These are phyloP conservation scores for Hetaerina titia DNA, from an alignment of 2,888 invertebrate species.

Conservation along the genomic window DNA sequence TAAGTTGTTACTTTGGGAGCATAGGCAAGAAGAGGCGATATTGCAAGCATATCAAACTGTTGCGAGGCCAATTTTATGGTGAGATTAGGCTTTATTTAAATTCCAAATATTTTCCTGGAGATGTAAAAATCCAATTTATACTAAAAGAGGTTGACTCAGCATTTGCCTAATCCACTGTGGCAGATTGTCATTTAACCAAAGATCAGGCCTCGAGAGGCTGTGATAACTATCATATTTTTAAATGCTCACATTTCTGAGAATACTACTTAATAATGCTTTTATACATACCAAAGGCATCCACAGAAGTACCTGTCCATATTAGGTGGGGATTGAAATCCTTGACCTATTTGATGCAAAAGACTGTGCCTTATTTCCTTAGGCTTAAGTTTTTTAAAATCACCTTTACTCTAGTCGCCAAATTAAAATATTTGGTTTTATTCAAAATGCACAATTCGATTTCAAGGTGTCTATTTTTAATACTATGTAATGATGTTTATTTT, in stretches of 20 bases:
- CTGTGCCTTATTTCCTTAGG: slow-evolving; percentile 64
- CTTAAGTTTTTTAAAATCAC: slow-evolving; percentile 51
- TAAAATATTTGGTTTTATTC: slow-evolving; percentile 1
- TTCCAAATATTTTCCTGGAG: not conserved
- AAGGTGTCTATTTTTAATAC: not conserved
- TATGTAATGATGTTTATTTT: slow-evolving; percentile 3
- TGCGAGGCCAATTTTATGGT: slow-evolving; percentile 40
- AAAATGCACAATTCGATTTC: slow-evolving; percentile 4
- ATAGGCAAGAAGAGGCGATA: not conserved
- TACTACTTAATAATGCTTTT: not conserved
- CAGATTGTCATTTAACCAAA: not conserved
- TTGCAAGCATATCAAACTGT: slow-evolving; percentile 27
- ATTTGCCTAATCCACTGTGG: not conserved
- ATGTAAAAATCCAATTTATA: not conserved
- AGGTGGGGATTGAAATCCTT: slow-evolving; percentile 34
- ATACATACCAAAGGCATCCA: slow-evolving; percentile 59
- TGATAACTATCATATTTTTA: slow-evolving; percentile 64
- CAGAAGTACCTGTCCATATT: slow-evolving; percentile 50
- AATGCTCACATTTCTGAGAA: slow-evolving; percentile 35
- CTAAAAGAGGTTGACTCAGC: not conserved
- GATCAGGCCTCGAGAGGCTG: slow-evolving; percentile 45
- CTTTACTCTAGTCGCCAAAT: slow-evolving; percentile 45
- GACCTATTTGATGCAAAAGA: slow-evolving; percentile 42
- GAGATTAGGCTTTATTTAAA: slow-evolving; percentile 1
- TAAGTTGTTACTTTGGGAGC: not conserved